Evolutionary conservation across 2,888 invertebrate genomes (phyloP), one percentile per base, ranked within the genome.

Genomic region (Strigamia maritima): DNA sequence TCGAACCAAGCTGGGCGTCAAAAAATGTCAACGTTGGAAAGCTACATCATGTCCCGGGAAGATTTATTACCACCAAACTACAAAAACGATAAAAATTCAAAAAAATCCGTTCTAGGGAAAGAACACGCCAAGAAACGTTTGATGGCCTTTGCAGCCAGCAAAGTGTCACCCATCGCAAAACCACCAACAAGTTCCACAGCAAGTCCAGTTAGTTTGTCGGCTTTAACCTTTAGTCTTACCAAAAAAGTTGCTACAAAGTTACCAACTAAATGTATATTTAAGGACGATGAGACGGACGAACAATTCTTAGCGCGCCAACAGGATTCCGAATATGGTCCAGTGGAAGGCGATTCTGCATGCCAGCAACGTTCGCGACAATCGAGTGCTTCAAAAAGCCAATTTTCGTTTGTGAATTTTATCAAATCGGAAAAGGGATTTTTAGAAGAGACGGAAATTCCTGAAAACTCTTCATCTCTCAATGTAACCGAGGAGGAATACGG

Each of bases 121-220:
- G 84, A 84, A 24, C 84, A 85, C 79, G 87, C 87, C 7, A 87
- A 86, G 81, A 87, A 87, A 81, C 82, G 87, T 26, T 83, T 87
- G 3, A 83, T 85, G 75, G 86, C 87, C n/a, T 87, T 87, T 81
- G 85, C 86, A 24, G 76, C 76, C 35, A 40, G 38, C 40, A 76
- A 75, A n/a, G 3, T 31, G 2, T 31, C 75, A 3, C 60, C 60
- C 12, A 22, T 6, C 22, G 60, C 60, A 24, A 65, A 65, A 65
- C 19, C 24, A 19, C 60, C 60, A 8, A 65, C 60, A 60, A 26
- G 2, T 44, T 16, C 40, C 10, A 0, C 26, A 22, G 24, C 22
- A n/a, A 78, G 54, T 31, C 74, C 38, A 19, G 35, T 31, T 3
- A 65, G 54, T 38, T 3, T n/a, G 24, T 22, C 54, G 10, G 24